Percentiles rank a stretch among this genome's conserved stretches.
Conservation (phyloP, 2,888 invertebrate species). For the Charanyca ferruginea region DNA sequence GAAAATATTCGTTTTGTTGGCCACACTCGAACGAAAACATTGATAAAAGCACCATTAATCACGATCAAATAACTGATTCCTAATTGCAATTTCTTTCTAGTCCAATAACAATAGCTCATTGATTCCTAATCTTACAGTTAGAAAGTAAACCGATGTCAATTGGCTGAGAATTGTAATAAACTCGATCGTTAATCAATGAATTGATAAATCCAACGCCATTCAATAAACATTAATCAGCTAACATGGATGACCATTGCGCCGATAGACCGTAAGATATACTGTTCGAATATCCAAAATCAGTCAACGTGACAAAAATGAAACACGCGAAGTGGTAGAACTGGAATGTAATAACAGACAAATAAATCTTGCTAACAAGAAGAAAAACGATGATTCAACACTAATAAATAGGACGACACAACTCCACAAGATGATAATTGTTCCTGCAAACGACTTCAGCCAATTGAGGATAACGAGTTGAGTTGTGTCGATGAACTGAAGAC, state of each 20-base stretch:
- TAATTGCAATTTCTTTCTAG: conserved; percentile 38
- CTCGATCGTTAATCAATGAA: conserved; percentile 38
- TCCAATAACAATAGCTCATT: conserved; percentile 30
- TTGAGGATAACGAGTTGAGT: conserved; percentile 80
- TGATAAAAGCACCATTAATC: conserved; percentile 3
- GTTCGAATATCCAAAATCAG: background rate
- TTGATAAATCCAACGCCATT: conserved; percentile 30
- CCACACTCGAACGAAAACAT: background rate
- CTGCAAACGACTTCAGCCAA: conserved; percentile 78
- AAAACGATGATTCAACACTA: conserved; percentile 78
- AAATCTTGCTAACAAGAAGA: conserved; percentile 72
- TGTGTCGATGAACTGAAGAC: conserved; percentile 80
- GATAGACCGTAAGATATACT: conserved; percentile 8
- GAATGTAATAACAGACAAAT: conserved; percentile 45
- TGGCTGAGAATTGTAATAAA: conserved; percentile 27
- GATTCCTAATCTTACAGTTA: conserved; percentile 31
- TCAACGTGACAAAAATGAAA: conserved; percentile 18
- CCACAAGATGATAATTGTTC: conserved; percentile 81
- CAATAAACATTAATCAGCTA: conserved; percentile 21
- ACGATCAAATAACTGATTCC: conserved; percentile 7
- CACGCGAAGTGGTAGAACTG: conserved; percentile 2
- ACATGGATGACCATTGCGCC: conserved; percentile 8
- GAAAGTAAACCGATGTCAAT: conserved; percentile 39
- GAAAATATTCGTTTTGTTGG: background rate
- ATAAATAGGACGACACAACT: conserved; percentile 74